Evolutionary conservation across 2,113 vertebrate species (phyloP).

Genomic region (Caretta caretta): DNA sequence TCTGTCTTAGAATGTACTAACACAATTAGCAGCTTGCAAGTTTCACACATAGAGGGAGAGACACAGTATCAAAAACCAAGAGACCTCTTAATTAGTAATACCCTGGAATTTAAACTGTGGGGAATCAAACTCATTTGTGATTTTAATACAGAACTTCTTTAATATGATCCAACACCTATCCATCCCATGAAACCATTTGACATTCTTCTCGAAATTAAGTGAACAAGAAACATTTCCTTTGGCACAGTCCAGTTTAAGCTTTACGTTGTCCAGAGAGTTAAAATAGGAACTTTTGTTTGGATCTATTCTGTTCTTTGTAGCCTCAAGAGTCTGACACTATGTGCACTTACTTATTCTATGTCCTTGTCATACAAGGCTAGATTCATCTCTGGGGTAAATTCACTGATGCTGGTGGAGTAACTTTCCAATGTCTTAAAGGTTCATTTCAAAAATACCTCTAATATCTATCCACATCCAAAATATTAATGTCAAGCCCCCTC

Average conservation of each 20-base stretch:
- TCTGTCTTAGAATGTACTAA: too few relatives aligned
- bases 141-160: too few relatives aligned
- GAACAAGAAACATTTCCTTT: neutral
- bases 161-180: too few relatives aligned
- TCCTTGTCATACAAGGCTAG: slow-evolving; percentile 41
- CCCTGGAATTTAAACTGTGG: too few relatives aligned
- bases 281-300: neutral
- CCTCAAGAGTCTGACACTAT: neutral
- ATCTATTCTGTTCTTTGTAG: neutral
- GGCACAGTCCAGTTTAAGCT: neutral
- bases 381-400: slow-evolving; percentile 56
- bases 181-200: neutral
- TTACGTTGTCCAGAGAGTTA: neutral
- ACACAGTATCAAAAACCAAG: too few relatives aligned
- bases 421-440: slow-evolving; percentile 48
- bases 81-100: too few relatives aligned
- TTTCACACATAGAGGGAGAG: too few relatives aligned
- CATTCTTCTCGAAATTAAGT: neutral
- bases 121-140: too few relatives aligned
- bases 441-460: slow-evolving; percentile 38
- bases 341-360: neutral
- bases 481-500: neutral
- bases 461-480: slow-evolving; percentile 22
- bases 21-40: too few relatives aligned
- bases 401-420: slow-evolving; percentile 36